Evolutionary conservation across 2,797 vertebrate genomes (phyloP).

Genomic region (Gymnocypris eckloni): DNA sequence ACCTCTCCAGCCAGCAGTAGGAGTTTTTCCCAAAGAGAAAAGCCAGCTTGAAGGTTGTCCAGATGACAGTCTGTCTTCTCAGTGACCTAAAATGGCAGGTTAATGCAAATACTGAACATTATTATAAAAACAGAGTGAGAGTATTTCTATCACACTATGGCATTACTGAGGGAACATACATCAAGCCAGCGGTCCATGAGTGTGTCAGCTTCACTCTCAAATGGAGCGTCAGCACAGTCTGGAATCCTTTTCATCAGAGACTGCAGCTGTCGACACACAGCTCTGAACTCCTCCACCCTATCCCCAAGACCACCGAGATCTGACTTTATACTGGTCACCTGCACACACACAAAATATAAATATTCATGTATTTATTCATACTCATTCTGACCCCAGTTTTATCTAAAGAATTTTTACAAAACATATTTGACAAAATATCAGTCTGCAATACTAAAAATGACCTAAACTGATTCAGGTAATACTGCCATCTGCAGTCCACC

Average conservation of each 20-base stretch:
- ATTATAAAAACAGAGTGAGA: neutral
- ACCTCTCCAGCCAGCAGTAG: constrained; percentile 79
- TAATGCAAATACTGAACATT: neutral
- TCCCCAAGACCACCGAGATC: constrained; percentile 83
- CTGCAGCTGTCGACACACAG: constrained; percentile 88
- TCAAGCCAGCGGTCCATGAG: constrained; percentile 95
- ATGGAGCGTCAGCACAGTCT: constrained; percentile 78
- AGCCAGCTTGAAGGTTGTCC: constrained; percentile 83
- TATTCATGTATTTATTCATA: neutral
- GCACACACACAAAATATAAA: constrained; percentile 45
- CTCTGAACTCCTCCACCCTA: constrained; percentile 84
- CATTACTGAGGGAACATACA: constrained; percentile 74
- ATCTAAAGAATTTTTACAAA: neutral
- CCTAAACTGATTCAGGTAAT: constrained; percentile 1
- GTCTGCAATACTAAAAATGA: neutral
- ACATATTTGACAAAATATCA: no score
- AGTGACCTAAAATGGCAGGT: constrained; percentile 78
- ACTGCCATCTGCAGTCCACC: constrained; percentile 54
- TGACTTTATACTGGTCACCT: constrained; percentile 84
- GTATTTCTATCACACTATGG: neutral
- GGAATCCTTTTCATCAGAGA: constrained; percentile 85
- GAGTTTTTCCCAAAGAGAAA: constrained; percentile 88
- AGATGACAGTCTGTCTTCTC: constrained; percentile 87
- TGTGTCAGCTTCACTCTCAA: constrained; percentile 86
- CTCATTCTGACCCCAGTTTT: neutral